Base-by-base conservation (phyloP, 1,140 invertebrate species). In the Heliconius hewitsoni region DNA sequence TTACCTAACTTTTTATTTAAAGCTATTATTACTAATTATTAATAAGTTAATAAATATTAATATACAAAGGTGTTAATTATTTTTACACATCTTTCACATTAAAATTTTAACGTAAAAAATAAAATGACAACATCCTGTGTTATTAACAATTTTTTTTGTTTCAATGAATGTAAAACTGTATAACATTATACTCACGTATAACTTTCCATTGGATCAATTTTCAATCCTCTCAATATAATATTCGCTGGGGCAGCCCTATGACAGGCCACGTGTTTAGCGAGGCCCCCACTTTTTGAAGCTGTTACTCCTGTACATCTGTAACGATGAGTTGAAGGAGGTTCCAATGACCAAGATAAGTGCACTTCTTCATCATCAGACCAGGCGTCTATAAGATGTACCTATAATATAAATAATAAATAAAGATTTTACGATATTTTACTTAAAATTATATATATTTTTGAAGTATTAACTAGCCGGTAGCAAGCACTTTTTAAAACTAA, bases 281-380 rank as follows among this genome's bases (percentile, higher is more conserved):
- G 81, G 70, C 90, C 88, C 18, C 88, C 89, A 37, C 80, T 85
- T 78, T 87, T 87, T 0, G 91, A 89, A 0, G 83, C 90, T 1
- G 92, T 94, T 11, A 93, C 90, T 2, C 91, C 92, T 8, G 91
- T 90, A 80, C 93, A 94, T 18, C 93, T 80, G 71, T 89, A 90
- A 8, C 90, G 83, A 27, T 82, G 81, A 2, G 83, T 87, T 0
- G 91, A 90, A 8, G 86, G 86, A 1, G 93, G 89, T 23, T 94
- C 91, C 6, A 93, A 75, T 9, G 81, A 18, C 93, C 93, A 94
- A 23, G 93, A 91, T 42, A 93, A 76, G 55, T 91, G 87, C n/a
- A 94, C 87, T 76, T 92, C 93, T 85, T 92, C 90, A 16, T 92
- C 89, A 73, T 94, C 92, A 76, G 86, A 91, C 90, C 89, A 93